Base-by-base conservation (phyloP, 2,113 vertebrate species). In the Embiotoca jacksoni region DNA sequence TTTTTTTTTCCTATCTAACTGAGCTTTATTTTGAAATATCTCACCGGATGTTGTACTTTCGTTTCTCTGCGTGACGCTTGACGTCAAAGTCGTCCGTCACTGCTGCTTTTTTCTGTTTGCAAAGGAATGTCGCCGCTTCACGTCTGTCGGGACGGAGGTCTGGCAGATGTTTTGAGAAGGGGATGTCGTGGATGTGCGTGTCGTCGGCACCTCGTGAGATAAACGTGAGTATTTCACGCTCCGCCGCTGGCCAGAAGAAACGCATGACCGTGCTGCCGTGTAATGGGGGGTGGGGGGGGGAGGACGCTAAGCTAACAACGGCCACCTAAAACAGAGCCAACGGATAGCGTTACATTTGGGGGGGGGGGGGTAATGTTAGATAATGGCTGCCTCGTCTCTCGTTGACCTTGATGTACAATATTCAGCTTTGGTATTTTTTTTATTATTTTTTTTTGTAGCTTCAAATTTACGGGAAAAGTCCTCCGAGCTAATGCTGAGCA, bases 281-380 rank as follows among this genome's bases (percentile, higher is more conserved):
- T 7, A 2, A 3, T 7, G 44, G 11, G 7, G 44, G 7, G 44
- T 5, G 50, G 32, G 7, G 6, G 58, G 23, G 6, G 3, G n/a
- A n/a, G n/a, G n/a, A n/a, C 30, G 88, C 90, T 88, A 92, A 72
- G 91, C 90, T 92, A 91, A 82, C 47, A 47, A 37, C 33, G 41
- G 70, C 81, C 89, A 88, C 74, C 82, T 68, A 6, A 50, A 39
- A n/a, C 32, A 15, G 50, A 86, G 72, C 59, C 67, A 13, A 3
- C 35, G 72, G 75, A 84, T 86, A 87, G 77, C 81, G 75, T 85
- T 90, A 86, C 81, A 69, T n/a, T 50, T 62, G 4, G 64, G 62
- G n/a, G 4, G 64, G 62, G n/a, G 37, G 16, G 50, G 32, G 31
- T 61, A 55, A 74, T 41, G 60, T 31, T 8, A 36, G 78, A 46